These are phyloP conservation scores for Oophaga pumilio DNA, from an alignment of 2,113 vertebrate species.

Conservation along the genomic window DNA sequence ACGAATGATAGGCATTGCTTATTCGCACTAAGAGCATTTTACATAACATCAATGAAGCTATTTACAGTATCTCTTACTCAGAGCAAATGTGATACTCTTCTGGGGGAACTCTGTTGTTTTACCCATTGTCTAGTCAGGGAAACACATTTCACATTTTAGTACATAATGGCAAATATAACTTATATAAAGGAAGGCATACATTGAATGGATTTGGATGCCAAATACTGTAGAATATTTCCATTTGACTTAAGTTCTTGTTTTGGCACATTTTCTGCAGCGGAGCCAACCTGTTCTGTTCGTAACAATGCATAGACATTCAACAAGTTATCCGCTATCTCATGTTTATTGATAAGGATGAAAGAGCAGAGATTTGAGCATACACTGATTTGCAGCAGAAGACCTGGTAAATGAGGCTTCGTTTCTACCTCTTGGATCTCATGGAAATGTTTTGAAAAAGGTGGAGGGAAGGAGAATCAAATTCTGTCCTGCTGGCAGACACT, in stretches of 20 bases:
- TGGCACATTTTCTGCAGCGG: constrained; percentile 4
- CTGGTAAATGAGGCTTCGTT: constrained; percentile 24
- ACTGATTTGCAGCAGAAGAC: constrained; percentile 37
- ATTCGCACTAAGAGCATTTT: background rate
- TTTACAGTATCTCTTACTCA: background rate
- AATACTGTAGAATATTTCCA: background rate
- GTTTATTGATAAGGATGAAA: constrained; percentile 57
- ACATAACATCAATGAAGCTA: background rate
- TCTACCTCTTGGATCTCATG: constrained; percentile 30
- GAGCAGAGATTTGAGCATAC: constrained; percentile 19
- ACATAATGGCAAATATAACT: background rate
- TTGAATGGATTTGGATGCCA: background rate
- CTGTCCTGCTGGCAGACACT: constrained; percentile 48
- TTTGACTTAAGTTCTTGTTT: constrained; percentile 9
- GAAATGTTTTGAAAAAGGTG: constrained; percentile 20
- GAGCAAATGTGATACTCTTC: background rate
- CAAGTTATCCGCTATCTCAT: constrained; percentile 54
- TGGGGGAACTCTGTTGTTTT: background rate
- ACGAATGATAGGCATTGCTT: background rate
- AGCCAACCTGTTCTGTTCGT: constrained; percentile 23
- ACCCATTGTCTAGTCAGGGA: background rate
- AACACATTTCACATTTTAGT: background rate
- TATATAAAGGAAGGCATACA: background rate
- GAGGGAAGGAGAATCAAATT: constrained; percentile 36
- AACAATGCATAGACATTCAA: constrained; percentile 28